Percentiles rank a stretch among this genome's conserved stretches.
These are phyloP conservation scores for Megalops cyprinoides DNA, from an alignment of 2,797 vertebrate species.

Conservation along the genomic window DNA sequence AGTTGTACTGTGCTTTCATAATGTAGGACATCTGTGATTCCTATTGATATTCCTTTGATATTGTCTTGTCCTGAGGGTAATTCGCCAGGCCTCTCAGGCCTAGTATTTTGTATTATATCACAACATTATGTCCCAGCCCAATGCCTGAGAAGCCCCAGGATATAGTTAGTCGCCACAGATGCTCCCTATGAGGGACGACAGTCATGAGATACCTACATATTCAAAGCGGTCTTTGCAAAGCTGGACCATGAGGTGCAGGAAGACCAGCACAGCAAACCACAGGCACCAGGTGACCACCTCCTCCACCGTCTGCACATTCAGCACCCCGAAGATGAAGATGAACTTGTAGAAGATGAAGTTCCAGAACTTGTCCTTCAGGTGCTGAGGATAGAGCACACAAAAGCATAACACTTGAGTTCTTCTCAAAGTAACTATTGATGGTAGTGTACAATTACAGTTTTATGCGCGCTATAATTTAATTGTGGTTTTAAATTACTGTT, in stretches of 20 bases:
- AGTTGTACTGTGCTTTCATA: too few relatives aligned
- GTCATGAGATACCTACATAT: conserved; percentile 89
- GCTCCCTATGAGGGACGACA: background rate
- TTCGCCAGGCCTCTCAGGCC: too few relatives aligned
- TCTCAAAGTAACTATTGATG: background rate
- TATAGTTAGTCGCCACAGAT: too few relatives aligned
- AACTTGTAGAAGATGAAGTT: conserved; percentile 99
- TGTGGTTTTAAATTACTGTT: background rate
- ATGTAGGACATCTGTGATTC: too few relatives aligned
- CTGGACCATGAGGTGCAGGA: conserved; percentile 97
- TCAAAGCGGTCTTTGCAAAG: conserved; percentile 99
- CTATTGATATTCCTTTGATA: too few relatives aligned
- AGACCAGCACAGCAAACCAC: conserved; percentile 96
- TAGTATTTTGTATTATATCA: too few relatives aligned
- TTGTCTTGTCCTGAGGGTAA: too few relatives aligned
- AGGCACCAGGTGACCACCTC: conserved; percentile 99
- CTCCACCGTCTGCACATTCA: conserved; percentile 96
- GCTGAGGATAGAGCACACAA: conserved; percentile 68
- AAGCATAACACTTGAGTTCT: background rate
- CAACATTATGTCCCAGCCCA: too few relatives aligned
- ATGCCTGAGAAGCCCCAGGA: too few relatives aligned
- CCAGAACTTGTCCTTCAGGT: conserved; percentile 99
- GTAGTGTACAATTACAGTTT: background rate
- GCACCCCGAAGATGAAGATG: conserved; percentile 97
- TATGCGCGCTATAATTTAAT: too few relatives aligned